A percentile compares a stretch with the other conserved stretches of the same genome.
phyloP scores from a whole-genome alignment of 53 echinoderm and acorn worm species.

The Glandiceps talaboti region DNA sequence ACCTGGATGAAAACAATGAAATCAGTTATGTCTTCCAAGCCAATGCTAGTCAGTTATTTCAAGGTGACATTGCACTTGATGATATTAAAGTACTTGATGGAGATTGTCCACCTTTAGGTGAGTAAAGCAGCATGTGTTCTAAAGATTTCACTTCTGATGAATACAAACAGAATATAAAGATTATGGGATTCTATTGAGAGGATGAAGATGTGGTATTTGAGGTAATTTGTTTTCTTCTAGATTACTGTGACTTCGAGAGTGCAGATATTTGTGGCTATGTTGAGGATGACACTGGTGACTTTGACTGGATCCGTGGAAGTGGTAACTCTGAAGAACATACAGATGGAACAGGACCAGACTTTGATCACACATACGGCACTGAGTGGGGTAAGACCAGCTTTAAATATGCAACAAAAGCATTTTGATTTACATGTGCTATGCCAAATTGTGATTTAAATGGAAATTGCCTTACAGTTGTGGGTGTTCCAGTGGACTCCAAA shows the following conservation, averaged over 20 bases:
- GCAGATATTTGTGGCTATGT: conserved; percentile 33
- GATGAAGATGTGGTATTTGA: too few relatives aligned
- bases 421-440: too few relatives aligned
- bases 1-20: conserved; percentile 1
- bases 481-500: too few relatives aligned
- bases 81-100: conserved; percentile 2
- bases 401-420: too few relatives aligned
- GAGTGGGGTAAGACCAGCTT: not conserved
- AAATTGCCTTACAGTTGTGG: too few relatives aligned
- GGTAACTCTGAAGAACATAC: not conserved
- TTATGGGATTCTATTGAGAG: too few relatives aligned
- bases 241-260: conserved; percentile 41
- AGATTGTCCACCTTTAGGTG: conserved; percentile 10
- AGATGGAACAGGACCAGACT: not conserved
- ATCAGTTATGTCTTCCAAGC: conserved; percentile 17
- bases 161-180: too few relatives aligned
- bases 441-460: too few relatives aligned
- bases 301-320: conserved; percentile 45
- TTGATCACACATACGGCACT: conserved; percentile 3
- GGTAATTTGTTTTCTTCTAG: not conserved
- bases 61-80: conserved; percentile 25
- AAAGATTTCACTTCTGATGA: too few relatives aligned
- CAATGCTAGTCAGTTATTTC: not conserved
- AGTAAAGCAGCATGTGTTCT: too few relatives aligned
- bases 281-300: conserved; percentile 41